Evolutionary conservation across 2,888 invertebrate genomes (phyloP).

Genomic region (Nasonovia ribisnigri): DNA sequence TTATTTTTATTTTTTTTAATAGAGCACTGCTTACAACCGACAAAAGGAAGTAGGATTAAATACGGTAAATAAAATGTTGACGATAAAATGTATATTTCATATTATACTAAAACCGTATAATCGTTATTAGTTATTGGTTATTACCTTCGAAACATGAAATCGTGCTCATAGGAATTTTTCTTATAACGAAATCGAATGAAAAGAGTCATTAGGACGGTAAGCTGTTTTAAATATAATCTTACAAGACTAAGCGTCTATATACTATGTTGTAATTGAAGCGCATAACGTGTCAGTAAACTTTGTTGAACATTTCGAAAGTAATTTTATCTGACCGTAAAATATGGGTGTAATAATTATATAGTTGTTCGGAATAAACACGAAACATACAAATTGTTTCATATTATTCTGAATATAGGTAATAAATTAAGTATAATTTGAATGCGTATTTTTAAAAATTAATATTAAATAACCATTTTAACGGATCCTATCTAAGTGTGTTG

Average conservation of each 20-base stretch:
- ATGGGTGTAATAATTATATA: not conserved
- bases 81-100: not conserved
- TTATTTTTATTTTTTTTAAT: not conserved
- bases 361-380: not conserved
- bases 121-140: not conserved
- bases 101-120: not conserved
- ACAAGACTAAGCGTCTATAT: not conserved
- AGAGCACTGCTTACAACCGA: not conserved
- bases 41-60: not conserved
- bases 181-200: not conserved
- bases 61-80: not conserved
- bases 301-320: not conserved
- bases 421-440: not conserved
- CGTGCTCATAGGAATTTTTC: not conserved
- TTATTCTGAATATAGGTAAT: not conserved
- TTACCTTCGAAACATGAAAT: not conserved
- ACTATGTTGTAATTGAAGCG: not conserved
- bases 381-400: not conserved
- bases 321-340: not conserved
- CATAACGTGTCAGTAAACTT: not conserved
- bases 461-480: not conserved
- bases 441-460: not conserved
- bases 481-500: no score
- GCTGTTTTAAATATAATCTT: not conserved
- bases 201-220: not conserved